Evolutionary conservation across 2,888 invertebrate genomes (phyloP).

Genomic region (Dryobota labecula): DNA sequence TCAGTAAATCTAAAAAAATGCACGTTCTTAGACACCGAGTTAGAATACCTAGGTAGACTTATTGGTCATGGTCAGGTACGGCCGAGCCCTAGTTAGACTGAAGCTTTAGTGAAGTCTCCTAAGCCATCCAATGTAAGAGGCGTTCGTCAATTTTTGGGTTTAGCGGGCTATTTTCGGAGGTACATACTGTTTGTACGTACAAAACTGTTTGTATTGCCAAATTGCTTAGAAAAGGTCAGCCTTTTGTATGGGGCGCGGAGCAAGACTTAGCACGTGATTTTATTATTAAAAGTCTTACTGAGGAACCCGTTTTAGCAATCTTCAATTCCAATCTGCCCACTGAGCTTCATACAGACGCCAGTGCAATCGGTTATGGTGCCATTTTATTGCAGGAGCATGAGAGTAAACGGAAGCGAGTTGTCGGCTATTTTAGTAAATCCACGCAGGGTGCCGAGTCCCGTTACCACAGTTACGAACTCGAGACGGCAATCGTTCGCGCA

Average conservation of each 20-base stretch:
- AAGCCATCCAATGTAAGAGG: background rate
- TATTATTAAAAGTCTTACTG: background rate
- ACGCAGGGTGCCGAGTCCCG: no score
- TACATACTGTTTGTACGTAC: background rate
- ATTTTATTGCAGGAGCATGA: no score
- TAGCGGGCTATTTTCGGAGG: background rate
- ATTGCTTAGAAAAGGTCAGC: background rate
- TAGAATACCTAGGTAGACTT: background rate
- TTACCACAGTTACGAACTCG: no score
- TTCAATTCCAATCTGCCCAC: no score
- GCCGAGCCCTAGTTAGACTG: conserved; percentile 1
- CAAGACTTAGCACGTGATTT: no score
- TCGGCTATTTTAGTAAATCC: no score
- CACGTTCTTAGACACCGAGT: background rate
- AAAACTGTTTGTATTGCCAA: conserved; percentile 3
- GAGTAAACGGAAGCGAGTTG: no score
- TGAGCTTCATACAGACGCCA: no score
- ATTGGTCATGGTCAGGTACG: conserved; percentile 2
- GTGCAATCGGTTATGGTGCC: no score
- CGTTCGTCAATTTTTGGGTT: conserved; percentile 1
- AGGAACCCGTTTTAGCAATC: no score
- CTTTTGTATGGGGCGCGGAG: conserved; percentile 8
- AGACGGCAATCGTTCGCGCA: no score
- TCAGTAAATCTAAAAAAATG: conserved; percentile 1
- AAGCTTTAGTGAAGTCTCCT: background rate